These are phyloP conservation scores for Barnardius zonarius DNA, from an alignment of 2,113 vertebrate species.

Conservation along the genomic window DNA sequence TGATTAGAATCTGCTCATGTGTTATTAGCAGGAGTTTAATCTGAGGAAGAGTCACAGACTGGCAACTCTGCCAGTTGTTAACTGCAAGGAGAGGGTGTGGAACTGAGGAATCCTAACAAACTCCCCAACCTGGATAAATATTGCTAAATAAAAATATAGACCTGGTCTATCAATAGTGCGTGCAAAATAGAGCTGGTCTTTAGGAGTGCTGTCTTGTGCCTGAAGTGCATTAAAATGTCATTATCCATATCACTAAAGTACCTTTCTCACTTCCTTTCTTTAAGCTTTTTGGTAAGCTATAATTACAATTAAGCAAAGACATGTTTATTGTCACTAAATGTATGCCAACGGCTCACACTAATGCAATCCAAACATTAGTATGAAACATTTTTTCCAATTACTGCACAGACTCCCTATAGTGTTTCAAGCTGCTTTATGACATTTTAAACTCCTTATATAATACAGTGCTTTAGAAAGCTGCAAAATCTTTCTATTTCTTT, in stretches of 20 bases:
- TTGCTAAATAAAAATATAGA: background rate
- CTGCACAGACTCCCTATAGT: conserved; percentile 67
- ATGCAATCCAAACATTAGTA: conserved; percentile 69
- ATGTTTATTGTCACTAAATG: conserved; percentile 56
- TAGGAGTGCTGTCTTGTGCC: background rate
- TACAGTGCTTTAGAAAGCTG: conserved; percentile 66
- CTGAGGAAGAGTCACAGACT: background rate
- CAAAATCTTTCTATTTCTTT: conserved; percentile 54
- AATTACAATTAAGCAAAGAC: conserved; percentile 67
- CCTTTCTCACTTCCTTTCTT: conserved; percentile 27
- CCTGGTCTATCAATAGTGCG: background rate
- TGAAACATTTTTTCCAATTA: conserved; percentile 74
- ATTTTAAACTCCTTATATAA: conserved; percentile 84
- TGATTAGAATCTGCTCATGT: background rate
- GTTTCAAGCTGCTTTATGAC: conserved; percentile 80
- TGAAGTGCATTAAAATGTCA: conserved; percentile 46
- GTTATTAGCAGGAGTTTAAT: background rate
- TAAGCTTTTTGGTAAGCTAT: conserved; percentile 37
- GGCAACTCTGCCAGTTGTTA: background rate
- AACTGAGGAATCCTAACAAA: background rate
- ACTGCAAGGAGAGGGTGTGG: background rate
- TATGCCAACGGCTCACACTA: conserved; percentile 48
- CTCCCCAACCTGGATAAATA: background rate
- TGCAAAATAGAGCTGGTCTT: background rate
- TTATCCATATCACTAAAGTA: conserved; percentile 27